Evolutionary conservation across 1,140 invertebrate genomes (phyloP).

Genomic region (Drosophila serrata): DNA sequence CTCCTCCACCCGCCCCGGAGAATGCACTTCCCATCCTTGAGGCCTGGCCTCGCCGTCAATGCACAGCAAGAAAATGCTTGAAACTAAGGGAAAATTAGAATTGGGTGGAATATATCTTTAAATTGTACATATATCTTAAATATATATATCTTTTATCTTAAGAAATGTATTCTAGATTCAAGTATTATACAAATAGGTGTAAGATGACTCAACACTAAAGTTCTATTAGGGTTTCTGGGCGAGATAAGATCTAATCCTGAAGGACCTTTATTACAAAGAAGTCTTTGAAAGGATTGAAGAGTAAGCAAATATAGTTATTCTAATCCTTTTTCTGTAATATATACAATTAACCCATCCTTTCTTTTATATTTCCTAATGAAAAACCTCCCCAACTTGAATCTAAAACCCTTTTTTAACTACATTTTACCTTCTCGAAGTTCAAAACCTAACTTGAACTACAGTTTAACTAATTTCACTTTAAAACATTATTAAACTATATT

Average conservation of each 20-base stretch:
- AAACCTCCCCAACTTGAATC: too few species aligned
- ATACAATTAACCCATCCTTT: too few species aligned
- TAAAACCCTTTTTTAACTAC: too few species aligned
- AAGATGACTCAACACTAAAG: too few species aligned
- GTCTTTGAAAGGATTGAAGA: neutral
- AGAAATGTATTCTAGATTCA: neutral
- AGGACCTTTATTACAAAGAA: neutral
- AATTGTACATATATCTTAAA: too few species aligned
- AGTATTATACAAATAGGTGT: too few species aligned
- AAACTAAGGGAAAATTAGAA: neutral
- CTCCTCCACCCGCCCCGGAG: neutral
- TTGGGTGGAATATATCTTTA: neutral
- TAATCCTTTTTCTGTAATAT: neutral
- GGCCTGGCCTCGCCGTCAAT: constrained; percentile 8
- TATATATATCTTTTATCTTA: too few species aligned
- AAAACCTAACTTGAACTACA: too few species aligned
- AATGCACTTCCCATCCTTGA: constrained; percentile 20
- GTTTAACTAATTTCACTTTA: too few species aligned
- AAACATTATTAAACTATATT: neutral
- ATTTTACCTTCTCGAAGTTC: too few species aligned
- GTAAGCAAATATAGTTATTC: neutral
- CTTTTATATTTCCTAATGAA: too few species aligned
- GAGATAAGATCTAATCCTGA: neutral
- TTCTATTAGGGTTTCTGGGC: too few species aligned
- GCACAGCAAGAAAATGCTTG: constrained; percentile 1